Percentiles rank a stretch among this genome's conserved stretches.
These are phyloP conservation scores for Ophthalmolycus amberensis DNA, from an alignment of 2,113 vertebrate genomes.

Conservation along the genomic window DNA sequence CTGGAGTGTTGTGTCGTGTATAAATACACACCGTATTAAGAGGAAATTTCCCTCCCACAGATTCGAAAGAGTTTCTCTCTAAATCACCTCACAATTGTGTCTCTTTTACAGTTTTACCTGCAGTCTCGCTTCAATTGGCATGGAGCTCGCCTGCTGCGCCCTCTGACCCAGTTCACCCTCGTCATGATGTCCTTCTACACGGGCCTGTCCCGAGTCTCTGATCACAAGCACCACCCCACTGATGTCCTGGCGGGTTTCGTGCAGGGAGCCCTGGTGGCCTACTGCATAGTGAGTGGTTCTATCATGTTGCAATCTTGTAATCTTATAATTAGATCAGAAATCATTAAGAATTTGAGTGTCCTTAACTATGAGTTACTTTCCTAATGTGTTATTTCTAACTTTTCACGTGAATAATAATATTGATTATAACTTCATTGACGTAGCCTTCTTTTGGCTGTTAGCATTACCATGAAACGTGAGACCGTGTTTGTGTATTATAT, in stretches of 20 bases:
- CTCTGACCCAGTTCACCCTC: slow-evolving; percentile 96
- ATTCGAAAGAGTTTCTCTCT: background rate
- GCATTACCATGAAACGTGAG: background rate
- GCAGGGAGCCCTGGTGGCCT: slow-evolving; percentile 95
- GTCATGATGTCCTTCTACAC: slow-evolving; percentile 99
- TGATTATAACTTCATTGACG: background rate
- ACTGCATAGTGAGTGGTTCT: slow-evolving; percentile 89
- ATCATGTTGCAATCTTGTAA: background rate
- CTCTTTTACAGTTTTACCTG: slow-evolving; percentile 89
- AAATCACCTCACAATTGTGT: background rate
- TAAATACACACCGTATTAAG: background rate
- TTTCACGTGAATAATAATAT: background rate
- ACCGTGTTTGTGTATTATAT: background rate
- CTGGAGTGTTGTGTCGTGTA: background rate
- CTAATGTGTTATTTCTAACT: background rate
- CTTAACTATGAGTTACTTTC: background rate
- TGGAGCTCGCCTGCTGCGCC: slow-evolving; percentile 92
- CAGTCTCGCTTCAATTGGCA: slow-evolving; percentile 96
- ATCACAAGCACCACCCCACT: slow-evolving; percentile 95
- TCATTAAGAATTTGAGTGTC: background rate
- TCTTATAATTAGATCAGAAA: background rate
- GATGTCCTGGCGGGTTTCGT: slow-evolving; percentile 94
- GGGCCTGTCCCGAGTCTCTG: slow-evolving; percentile 92
- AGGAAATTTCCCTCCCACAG: background rate
- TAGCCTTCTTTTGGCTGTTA: background rate